Evolutionary conservation across 2,797 vertebrate species (phyloP).

Genomic region (Mus spretus): DNA sequence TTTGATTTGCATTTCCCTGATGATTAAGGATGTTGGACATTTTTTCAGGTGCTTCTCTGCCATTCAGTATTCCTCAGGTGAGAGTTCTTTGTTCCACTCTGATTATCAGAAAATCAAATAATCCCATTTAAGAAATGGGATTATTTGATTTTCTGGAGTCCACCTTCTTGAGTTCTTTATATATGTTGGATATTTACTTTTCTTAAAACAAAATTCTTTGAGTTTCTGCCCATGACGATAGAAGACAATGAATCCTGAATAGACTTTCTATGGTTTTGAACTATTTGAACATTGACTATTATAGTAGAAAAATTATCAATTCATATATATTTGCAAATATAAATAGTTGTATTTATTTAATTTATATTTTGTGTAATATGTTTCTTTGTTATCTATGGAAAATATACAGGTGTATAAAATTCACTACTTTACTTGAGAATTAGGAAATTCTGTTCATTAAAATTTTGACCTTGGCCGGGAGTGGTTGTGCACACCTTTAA

Average conservation of each 20-base stretch:
- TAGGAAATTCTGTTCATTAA: constrained; percentile 33
- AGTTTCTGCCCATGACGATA: neutral
- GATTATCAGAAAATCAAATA: too few relatives aligned
- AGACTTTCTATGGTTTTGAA: neutral
- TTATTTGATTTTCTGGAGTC: too few relatives aligned
- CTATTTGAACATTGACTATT: too few relatives aligned
- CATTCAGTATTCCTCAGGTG: too few relatives aligned
- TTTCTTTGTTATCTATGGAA: neutral
- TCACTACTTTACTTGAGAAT: constrained; percentile 6
- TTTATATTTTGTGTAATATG: constrained; percentile 6
- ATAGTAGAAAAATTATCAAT: neutral
- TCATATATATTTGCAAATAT: neutral
- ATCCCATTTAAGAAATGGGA: too few relatives aligned
- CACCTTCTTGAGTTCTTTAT: too few relatives aligned
- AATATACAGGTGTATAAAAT: neutral
- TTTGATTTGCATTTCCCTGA: too few relatives aligned
- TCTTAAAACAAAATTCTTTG: neutral
- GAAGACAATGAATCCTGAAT: neutral
- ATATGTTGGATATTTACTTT: neutral
- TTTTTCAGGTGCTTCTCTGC: too few relatives aligned
- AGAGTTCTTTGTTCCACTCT: too few relatives aligned
- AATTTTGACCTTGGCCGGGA: neutral
- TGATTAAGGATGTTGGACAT: too few relatives aligned
- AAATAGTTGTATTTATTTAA: neutral
- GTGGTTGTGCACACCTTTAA: too few relatives aligned